Evolutionary conservation across 35 echinoderm and acorn worm species (phyloP).

Genomic region (Diadema setosum): DNA sequence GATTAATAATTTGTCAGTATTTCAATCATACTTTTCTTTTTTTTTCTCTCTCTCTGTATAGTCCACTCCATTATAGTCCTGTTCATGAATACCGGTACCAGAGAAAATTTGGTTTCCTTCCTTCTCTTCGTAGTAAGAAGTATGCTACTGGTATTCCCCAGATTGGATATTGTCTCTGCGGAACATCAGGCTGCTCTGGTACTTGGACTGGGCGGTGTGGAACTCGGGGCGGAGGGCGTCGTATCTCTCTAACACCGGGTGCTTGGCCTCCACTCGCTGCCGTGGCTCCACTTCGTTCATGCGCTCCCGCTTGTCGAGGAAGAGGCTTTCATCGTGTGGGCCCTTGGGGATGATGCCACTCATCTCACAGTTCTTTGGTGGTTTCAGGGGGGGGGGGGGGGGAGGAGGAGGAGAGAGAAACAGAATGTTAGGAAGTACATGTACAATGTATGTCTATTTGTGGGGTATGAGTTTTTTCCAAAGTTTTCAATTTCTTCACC

Average conservation of each 20-base stretch:
- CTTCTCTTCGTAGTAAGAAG: too few species aligned
- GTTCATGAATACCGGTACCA: too few species aligned
- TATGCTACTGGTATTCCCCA: not conserved
- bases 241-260: conserved; percentile 63
- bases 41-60: too few species aligned
- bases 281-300: conserved; percentile 97
- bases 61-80: too few species aligned
- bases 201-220: conserved; percentile 93
- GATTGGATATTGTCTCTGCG: conserved; percentile 52
- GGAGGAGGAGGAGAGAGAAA: not conserved
- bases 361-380: conserved; percentile 92
- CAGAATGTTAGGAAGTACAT: not conserved
- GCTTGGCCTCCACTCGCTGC: conserved; percentile 72
- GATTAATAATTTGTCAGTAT: too few species aligned
- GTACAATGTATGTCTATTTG: not conserved
- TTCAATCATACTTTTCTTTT: too few species aligned
- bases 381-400: too few species aligned
- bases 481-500: too few species aligned
- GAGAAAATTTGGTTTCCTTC: too few species aligned
- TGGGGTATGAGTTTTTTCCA: too few species aligned
- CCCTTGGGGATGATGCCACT: conserved; percentile 97
- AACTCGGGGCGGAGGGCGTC: conserved; percentile 86
- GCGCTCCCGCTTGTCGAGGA: conserved; percentile 88
- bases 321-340: conserved; percentile 91
- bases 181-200: conserved; percentile 99